Conservation (phyloP, 2,888 invertebrate species). For the Drosophila tanythrix region DNA sequence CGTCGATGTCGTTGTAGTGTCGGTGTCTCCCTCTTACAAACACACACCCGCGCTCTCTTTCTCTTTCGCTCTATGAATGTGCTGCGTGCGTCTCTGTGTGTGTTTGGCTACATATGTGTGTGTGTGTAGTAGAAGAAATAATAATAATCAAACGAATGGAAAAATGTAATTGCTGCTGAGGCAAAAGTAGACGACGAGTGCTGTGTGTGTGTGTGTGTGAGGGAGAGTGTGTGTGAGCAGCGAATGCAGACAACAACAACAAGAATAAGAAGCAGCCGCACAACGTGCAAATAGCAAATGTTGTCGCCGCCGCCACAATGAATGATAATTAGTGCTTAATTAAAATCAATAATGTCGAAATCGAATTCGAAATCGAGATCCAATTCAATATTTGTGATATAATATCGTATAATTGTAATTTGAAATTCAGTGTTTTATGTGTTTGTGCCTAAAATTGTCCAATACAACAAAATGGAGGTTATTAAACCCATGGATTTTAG, state of each 20-base stretch:
- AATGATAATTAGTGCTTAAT: slow-evolving; percentile 79
- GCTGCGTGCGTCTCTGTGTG: slow-evolving; percentile 18
- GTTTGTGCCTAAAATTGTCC: slow-evolving; percentile 33
- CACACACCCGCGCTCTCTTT: slow-evolving; percentile 21
- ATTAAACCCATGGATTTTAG: slow-evolving; percentile 84
- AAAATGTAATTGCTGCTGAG: slow-evolving; percentile 74
- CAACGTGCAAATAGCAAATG: slow-evolving; percentile 72
- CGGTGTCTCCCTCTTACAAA: slow-evolving; percentile 41
- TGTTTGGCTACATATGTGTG: slow-evolving; percentile 17
- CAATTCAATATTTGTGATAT: slow-evolving; percentile 58
- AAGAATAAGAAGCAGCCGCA: slow-evolving; percentile 33
- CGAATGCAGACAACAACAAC: slow-evolving; percentile 50
- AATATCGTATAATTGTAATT: slow-evolving; percentile 33
- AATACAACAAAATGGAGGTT: slow-evolving; percentile 81
- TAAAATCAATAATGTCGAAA: slow-evolving; percentile 77
- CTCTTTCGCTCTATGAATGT: slow-evolving; percentile 45
- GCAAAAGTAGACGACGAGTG: slow-evolving; percentile 55
- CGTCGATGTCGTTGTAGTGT: slow-evolving; percentile 47
- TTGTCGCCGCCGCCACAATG: slow-evolving; percentile 53
- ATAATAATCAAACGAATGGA: slow-evolving; percentile 76
- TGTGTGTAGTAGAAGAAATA: slow-evolving; percentile 56
- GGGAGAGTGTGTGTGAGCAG: slow-evolving; percentile 42
- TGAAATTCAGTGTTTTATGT: slow-evolving; percentile 24
- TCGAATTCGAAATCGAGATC: slow-evolving; percentile 51
- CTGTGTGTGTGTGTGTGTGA: slow-evolving; percentile 16